Conservation (phyloP, 2,113 vertebrate genomes). For the Podiceps cristatus region DNA sequence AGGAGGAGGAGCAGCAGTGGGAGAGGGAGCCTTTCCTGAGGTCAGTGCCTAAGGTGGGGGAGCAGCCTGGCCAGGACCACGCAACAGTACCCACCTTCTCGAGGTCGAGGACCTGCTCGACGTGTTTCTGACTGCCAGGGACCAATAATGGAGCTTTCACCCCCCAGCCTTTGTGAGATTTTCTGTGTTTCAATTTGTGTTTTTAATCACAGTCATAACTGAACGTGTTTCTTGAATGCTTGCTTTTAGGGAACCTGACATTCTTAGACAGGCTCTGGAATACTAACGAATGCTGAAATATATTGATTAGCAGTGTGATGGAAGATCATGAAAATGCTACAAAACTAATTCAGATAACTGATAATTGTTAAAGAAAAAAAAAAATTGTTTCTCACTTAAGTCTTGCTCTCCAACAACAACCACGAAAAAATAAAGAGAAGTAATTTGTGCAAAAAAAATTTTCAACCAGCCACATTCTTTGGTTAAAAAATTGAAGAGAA, state of each 20-base stretch:
- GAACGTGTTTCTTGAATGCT: neutral
- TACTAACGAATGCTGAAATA: neutral
- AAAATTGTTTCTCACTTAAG: neutral
- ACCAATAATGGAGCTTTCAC: neutral
- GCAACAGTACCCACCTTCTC: neutral
- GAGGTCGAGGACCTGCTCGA: neutral
- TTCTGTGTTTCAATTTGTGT: neutral
- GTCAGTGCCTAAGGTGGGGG: rapidly evolving
- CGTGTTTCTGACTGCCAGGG: neutral
- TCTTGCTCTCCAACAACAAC: neutral
- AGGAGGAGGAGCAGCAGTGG: neutral
- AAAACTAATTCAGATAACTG: neutral
- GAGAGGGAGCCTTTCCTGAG: neutral
- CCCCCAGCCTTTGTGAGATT: neutral
- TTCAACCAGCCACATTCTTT: neutral
- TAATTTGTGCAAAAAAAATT: neutral
- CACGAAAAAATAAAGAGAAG: neutral
- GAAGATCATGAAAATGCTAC: neutral
- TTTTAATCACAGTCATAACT: neutral
- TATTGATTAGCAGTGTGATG: neutral
- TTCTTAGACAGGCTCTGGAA: neutral
- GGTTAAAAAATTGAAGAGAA: neutral
- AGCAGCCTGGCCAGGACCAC: neutral
- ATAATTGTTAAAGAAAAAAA: neutral
- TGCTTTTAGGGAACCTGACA: neutral